Percentiles rank a stretch among this genome's conserved stretches.
Conservation (phyloP, 1,140 invertebrate genomes). For the Palaemon carinicauda region DNA sequence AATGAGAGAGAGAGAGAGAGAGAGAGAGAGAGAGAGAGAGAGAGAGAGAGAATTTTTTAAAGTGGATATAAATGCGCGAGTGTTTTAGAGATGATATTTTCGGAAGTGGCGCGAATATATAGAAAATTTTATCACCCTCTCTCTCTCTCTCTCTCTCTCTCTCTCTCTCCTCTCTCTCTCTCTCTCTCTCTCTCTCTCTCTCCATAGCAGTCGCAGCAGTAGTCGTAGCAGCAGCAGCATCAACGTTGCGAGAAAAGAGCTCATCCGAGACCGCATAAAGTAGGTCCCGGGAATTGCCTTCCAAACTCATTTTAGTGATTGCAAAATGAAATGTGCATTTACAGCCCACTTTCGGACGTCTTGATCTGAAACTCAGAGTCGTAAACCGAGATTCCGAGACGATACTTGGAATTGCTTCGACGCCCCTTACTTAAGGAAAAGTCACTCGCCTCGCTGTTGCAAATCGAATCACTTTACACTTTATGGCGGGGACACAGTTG, state of each 20-base stretch:
- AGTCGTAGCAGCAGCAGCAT: no score
- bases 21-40: neutral
- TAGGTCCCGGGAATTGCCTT: neutral
- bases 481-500: neutral
- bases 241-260: neutral
- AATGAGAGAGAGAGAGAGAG: neutral
- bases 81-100: no score
- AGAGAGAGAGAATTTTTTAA: neutral
- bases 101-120: neutral
- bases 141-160: neutral
- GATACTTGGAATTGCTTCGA: conserved; percentile 31
- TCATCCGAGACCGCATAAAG: neutral
- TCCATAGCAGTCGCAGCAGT: no score
- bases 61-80: no score
- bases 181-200: no score
- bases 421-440: neutral
- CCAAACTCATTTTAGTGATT: conserved; percentile 35
- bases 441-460: neutral
- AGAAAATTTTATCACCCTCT: neutral
- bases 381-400: conserved; percentile 26
- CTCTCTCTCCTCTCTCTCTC: neutral
- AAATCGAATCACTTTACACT: conserved; percentile 35
- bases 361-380: conserved; percentile 9
- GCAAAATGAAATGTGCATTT: conserved; percentile 42
- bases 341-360: neutral